These are phyloP conservation scores for Dasypus novemcinctus DNA, from an alignment of 2,113 vertebrate genomes.

Conservation along the genomic window DNA sequence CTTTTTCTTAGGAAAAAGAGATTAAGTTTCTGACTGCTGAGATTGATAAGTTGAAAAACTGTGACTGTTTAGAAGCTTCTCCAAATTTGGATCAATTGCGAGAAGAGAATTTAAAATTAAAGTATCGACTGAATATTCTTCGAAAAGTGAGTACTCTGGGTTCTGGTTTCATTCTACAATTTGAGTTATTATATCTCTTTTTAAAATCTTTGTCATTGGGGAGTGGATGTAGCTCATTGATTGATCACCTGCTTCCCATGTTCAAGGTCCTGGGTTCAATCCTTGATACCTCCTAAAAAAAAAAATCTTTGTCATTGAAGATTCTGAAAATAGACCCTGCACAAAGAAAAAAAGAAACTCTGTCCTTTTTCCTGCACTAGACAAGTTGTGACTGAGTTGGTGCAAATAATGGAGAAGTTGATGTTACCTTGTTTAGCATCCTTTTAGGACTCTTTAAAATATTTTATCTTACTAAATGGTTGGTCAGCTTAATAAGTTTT, in stretches of 20 bases:
- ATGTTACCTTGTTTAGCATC: neutral
- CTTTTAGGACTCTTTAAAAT: neutral
- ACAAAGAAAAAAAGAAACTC: neutral
- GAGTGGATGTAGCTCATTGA: too few species aligned
- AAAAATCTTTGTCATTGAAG: neutral
- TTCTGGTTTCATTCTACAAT: neutral
- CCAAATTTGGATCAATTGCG: constrained; percentile 85
- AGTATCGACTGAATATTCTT: constrained; percentile 94
- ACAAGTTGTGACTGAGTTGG: neutral
- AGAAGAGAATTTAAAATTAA: constrained; percentile 93
- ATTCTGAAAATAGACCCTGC: neutral
- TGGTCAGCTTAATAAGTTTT: neutral
- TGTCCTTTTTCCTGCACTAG: neutral
- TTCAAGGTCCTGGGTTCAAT: too few species aligned
- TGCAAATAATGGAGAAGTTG: neutral
- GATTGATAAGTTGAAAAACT: constrained; percentile 90
- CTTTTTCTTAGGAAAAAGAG: constrained; percentile 88
- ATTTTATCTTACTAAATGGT: neutral
- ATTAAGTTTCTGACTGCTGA: constrained; percentile 90
- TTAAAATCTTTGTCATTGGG: neutral
- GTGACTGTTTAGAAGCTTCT: constrained; percentile 78
- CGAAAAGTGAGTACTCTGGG: constrained; percentile 84
- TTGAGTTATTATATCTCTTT: neutral
- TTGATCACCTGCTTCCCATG: too few species aligned
- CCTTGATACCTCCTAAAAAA: too few species aligned